A percentile compares a stretch with the other conserved stretches of the same genome.
phyloP scores from a whole-genome alignment of 2,113 vertebrate genomes.

The Microcebus tavaratra region DNA sequence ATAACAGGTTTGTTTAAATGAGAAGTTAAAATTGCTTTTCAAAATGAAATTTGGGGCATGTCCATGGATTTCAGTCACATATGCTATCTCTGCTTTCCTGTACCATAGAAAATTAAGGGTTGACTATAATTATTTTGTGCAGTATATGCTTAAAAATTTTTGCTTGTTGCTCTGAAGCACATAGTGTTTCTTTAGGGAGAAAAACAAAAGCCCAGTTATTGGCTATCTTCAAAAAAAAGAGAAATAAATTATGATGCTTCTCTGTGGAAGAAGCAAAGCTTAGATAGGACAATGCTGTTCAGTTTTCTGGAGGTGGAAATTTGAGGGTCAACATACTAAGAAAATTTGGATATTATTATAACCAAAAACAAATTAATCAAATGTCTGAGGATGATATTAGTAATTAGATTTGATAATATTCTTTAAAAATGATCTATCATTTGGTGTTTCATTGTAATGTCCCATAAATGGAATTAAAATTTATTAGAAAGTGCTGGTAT shows the following conservation, averaged over 20 bases:
- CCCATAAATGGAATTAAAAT: conserved; percentile 37
- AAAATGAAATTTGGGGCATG: conserved; percentile 52
- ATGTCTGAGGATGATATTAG: neutral
- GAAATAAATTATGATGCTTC: too few species aligned
- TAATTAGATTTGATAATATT: conserved; percentile 2
- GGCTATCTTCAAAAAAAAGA: conserved; percentile 39
- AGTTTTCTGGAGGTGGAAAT: neutral
- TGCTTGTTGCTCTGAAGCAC: neutral
- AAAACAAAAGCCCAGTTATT: neutral
- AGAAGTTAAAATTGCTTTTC: conserved; percentile 61
- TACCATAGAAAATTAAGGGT: conserved; percentile 55
- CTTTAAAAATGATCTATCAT: neutral
- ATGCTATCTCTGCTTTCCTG: neutral
- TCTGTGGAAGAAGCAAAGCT: neutral
- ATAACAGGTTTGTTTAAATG: conserved; percentile 61
- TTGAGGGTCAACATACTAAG: neutral
- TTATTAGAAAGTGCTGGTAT: neutral
- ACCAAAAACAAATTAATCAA: neutral
- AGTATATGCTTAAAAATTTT: neutral
- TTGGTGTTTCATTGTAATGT: neutral
- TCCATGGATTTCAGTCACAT: neutral
- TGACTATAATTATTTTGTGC: conserved; percentile 39
- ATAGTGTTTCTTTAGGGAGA: neutral
- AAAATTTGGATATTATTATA: conserved; percentile 23
- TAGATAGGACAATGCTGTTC: neutral